phyloP scores from a whole-genome alignment of 2,113 vertebrate species.

The Coryphaenoides rupestris region DNA sequence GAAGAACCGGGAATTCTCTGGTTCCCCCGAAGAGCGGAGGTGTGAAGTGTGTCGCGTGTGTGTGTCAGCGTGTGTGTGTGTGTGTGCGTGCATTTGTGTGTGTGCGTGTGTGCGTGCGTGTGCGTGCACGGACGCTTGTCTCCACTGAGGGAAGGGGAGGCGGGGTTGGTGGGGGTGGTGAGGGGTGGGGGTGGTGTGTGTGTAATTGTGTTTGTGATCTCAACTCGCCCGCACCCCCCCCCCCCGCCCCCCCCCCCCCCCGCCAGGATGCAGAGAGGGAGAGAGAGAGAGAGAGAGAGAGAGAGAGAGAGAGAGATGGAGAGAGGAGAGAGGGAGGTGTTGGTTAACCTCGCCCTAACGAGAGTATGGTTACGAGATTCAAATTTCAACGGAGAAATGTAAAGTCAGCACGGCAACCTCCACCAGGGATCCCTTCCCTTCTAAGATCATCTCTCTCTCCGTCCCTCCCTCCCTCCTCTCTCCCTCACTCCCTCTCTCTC shows the following conservation, averaged over 20 bases:
- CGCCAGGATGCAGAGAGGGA: background rate
- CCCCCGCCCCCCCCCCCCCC: too few relatives aligned
- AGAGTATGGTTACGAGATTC: too few relatives aligned
- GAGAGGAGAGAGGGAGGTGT: slow-evolving; percentile 18
- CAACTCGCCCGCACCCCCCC: too few relatives aligned
- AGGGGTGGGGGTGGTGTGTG: too few relatives aligned
- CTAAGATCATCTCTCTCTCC: background rate
- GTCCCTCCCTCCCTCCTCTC: background rate
- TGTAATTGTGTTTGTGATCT: too few relatives aligned
- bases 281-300: background rate
- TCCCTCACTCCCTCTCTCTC: background rate
- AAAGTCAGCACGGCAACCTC: slow-evolving; percentile 31
- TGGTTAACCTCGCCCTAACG: too few relatives aligned
- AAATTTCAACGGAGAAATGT: slow-evolving; percentile 45
- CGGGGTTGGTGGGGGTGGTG: too few relatives aligned
- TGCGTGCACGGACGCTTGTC: too few relatives aligned
- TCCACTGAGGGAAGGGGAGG: too few relatives aligned
- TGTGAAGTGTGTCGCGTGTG: background rate
- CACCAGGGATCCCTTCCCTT: background rate
- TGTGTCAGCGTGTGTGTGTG: background rate
- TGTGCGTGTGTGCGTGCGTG: too few relatives aligned
- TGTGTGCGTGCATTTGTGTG: too few relatives aligned
- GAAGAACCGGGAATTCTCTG: slow-evolving; percentile 53
- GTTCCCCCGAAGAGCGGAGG: slow-evolving; percentile 34
- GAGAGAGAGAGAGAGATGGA: background rate